These are phyloP conservation scores for Paratilapia polleni DNA, from an alignment of 2,113 vertebrate species.

Conservation along the genomic window DNA sequence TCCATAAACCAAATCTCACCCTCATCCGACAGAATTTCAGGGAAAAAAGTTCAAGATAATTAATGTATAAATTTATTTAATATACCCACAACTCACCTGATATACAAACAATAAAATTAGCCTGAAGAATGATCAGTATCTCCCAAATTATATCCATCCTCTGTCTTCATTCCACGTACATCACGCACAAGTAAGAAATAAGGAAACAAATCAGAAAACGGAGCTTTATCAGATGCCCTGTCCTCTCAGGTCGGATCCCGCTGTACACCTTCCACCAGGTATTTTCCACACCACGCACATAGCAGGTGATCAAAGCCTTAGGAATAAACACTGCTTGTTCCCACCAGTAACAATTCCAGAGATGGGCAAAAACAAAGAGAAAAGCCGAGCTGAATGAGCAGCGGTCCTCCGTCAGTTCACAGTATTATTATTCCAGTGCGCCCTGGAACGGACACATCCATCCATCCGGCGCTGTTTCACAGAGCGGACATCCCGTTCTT, in stretches of 20 bases:
- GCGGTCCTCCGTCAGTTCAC: slow-evolving; percentile 59
- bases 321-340: slow-evolving; percentile 48
- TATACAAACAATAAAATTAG: slow-evolving; percentile 95
- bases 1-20: background rate
- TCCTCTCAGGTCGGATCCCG: slow-evolving; percentile 85
- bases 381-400: slow-evolving; percentile 41
- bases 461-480: slow-evolving; percentile 43
- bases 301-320: slow-evolving; percentile 75
- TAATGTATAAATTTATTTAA: background rate
- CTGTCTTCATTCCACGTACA: slow-evolving; percentile 95
- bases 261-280: slow-evolving; percentile 86
- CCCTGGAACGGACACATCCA: slow-evolving; percentile 45
- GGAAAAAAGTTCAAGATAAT: slow-evolving; percentile 1
- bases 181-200: slow-evolving; percentile 81
- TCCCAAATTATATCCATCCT: slow-evolving; percentile 99
- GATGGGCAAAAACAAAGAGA: background rate
- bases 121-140: slow-evolving; percentile 96
- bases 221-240: slow-evolving; percentile 83
- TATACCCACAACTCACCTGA: slow-evolving; percentile 86
- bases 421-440: slow-evolving; percentile 67
- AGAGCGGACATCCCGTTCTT: slow-evolving; percentile 46
- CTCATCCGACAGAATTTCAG: background rate
- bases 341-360: slow-evolving; percentile 44
- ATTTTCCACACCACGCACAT: slow-evolving; percentile 89
- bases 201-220: slow-evolving; percentile 54